These are phyloP conservation scores for Pterophyllum scalare DNA, from an alignment of 2,113 vertebrate genomes.

Conservation along the genomic window DNA sequence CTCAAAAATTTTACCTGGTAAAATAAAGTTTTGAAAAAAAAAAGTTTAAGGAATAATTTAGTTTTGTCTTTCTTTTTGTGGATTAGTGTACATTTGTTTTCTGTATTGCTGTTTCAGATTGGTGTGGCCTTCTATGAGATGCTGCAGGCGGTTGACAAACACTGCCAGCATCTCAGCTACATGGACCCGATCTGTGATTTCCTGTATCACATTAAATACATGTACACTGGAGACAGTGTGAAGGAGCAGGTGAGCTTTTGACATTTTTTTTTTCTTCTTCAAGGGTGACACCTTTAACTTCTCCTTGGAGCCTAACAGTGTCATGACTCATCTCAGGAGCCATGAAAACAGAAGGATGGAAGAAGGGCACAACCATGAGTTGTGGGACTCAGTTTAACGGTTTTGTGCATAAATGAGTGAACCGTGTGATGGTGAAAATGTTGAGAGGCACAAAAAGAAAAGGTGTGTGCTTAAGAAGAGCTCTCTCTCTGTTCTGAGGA, in stretches of 20 bases:
- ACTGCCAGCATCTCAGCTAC: slow-evolving; percentile 90
- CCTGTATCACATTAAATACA: slow-evolving; percentile 98
- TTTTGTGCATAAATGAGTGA: too few species aligned
- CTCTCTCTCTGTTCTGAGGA: too few species aligned
- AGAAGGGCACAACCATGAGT: too few species aligned
- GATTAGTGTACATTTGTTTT: not conserved
- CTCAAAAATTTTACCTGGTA: too few species aligned
- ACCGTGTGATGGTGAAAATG: too few species aligned
- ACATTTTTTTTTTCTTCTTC: not conserved
- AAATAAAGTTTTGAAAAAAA: too few species aligned
- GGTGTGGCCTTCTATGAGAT: slow-evolving; percentile 99
- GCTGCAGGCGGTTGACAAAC: slow-evolving; percentile 94
- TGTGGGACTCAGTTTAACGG: too few species aligned
- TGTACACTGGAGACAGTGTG: slow-evolving; percentile 99
- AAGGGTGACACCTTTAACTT: too few species aligned
- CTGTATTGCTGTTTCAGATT: slow-evolving; percentile 80
- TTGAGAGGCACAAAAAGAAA: too few species aligned
- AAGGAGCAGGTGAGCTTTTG: slow-evolving; percentile 91
- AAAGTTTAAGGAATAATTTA: not conserved
- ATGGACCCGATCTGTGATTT: slow-evolving; percentile 99
- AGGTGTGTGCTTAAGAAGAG: too few species aligned
- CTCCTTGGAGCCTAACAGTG: not conserved
- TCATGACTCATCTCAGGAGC: not conserved
- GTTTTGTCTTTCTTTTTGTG: not conserved
- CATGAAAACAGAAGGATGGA: too few species aligned